Percentiles rank a stretch among this genome's conserved stretches.
Conservation (phyloP, 2,113 vertebrate species). For the Bufo bufo region DNA sequence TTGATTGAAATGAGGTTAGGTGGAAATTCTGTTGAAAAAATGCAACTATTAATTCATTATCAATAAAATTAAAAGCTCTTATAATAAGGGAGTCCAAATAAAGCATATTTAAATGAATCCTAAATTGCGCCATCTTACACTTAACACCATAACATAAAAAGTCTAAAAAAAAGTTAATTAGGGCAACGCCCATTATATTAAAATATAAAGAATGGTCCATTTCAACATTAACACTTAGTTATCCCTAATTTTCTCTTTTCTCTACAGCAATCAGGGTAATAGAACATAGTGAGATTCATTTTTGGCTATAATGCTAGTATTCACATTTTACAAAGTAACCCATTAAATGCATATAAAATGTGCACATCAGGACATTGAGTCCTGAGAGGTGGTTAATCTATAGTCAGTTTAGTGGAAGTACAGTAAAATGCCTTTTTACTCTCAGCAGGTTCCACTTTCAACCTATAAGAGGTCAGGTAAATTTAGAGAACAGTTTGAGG, state of each 20-base stretch:
- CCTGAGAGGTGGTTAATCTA: slow-evolving; percentile 51
- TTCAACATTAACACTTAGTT: too few species aligned
- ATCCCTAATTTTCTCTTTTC: background rate
- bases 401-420: slow-evolving; percentile 54
- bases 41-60: too few species aligned
- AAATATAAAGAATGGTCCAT: too few species aligned
- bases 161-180: too few species aligned
- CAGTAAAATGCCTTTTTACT: slow-evolving; percentile 49
- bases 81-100: too few species aligned
- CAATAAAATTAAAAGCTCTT: too few species aligned
- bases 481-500: slow-evolving; percentile 57
- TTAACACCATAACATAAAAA: too few species aligned
- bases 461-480: slow-evolving; percentile 58
- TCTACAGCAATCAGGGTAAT: background rate
- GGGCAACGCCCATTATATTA: too few species aligned
- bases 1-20: too few species aligned
- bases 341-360: background rate
- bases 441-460: slow-evolving; percentile 58
- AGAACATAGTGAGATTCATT: background rate
- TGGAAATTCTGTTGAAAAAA: too few species aligned
- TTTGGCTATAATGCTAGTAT: background rate
- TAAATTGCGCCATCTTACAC: too few species aligned
- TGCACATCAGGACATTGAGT: slow-evolving; percentile 9
- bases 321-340: background rate
- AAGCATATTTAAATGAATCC: too few species aligned